These are phyloP conservation scores for Smithornis capensis DNA, from an alignment of 2,113 vertebrate genomes.

Conservation along the genomic window DNA sequence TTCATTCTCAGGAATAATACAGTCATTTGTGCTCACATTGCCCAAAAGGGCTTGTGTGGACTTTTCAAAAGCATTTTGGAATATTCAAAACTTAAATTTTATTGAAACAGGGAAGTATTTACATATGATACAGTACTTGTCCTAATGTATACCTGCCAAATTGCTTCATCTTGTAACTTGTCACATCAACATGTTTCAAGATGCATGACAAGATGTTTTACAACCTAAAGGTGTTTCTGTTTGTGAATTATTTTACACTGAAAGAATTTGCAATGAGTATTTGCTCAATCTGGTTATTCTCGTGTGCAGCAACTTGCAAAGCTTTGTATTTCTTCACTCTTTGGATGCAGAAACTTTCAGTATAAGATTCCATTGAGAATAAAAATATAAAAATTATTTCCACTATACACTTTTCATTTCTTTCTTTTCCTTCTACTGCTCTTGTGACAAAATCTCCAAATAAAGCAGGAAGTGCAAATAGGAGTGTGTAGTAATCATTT, in stretches of 20 bases:
- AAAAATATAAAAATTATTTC: not conserved
- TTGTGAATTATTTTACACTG: conserved; percentile 42
- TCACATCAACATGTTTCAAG: conserved; percentile 28
- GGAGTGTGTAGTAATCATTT: not conserved
- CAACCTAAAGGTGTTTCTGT: conserved; percentile 31
- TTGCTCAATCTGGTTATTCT: conserved; percentile 5
- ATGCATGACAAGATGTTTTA: conserved; percentile 51
- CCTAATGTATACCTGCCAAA: conserved; percentile 34
- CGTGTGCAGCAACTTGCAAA: not conserved
- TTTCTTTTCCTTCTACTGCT: not conserved
- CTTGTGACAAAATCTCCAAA: not conserved
- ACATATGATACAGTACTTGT: not conserved
- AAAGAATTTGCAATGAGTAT: not conserved
- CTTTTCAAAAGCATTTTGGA: not conserved
- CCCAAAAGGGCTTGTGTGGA: not conserved
- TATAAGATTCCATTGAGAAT: not conserved
- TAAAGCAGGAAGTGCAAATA: not conserved
- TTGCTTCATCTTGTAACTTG: conserved; percentile 33
- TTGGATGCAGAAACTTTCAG: not conserved
- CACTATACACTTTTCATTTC: not conserved
- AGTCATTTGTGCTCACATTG: not conserved
- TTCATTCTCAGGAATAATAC: not conserved
- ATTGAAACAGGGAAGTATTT: not conserved
- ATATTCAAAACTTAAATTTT: not conserved
- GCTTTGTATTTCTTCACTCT: not conserved